These are phyloP conservation scores for Tetramorium simillimum DNA, from an alignment of 1,140 invertebrate species.

Conservation along the genomic window DNA sequence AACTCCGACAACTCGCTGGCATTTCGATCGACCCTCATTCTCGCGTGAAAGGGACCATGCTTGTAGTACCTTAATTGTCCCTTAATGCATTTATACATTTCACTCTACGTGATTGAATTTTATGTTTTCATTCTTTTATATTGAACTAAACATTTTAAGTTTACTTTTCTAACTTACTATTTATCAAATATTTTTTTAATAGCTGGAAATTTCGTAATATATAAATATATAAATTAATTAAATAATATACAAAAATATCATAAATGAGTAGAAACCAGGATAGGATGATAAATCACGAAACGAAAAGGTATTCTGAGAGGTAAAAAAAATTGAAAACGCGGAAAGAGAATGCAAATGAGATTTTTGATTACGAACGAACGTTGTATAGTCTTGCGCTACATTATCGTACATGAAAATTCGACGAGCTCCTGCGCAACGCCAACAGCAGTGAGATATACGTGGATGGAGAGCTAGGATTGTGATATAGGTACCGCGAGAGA, in stretches of 20 bases:
- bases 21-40: neutral
- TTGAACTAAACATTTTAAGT: neutral
- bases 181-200: neutral
- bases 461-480: slow-evolving; percentile 76
- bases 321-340: neutral
- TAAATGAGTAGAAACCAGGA: neutral
- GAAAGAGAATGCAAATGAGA: neutral
- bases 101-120: neutral
- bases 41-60: neutral
- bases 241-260: neutral
- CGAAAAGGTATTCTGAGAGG: neutral
- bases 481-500: slow-evolving; percentile 80
- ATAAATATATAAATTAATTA: neutral
- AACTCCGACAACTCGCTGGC: neutral
- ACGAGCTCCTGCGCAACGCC: slow-evolving; percentile 66
- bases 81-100: neutral
- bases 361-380: neutral
- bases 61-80: neutral
- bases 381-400: slow-evolving; percentile 3
- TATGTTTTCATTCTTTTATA: neutral
- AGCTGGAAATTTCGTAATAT: neutral
- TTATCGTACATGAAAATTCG: slow-evolving; percentile 61
- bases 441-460: slow-evolving; percentile 72
- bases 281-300: neutral
- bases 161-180: neutral